A percentile compares a stretch with the other conserved stretches of the same genome.
These are phyloP conservation scores for Meiosimyza platycephala DNA, from an alignment of 2,888 invertebrate species.

Conservation along the genomic window DNA sequence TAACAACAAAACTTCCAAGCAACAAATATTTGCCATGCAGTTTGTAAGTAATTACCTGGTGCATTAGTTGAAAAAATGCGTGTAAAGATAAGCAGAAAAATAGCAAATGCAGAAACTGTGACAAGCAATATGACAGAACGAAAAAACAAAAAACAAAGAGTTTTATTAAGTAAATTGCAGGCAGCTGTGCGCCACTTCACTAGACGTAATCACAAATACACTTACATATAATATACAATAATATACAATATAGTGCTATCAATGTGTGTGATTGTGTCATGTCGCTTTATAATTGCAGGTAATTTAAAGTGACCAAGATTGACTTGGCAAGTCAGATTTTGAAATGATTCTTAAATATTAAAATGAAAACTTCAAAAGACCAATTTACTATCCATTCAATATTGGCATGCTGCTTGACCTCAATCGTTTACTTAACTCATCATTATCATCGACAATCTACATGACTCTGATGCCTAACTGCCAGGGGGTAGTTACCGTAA, in stretches of 20 bases:
- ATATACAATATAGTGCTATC: background rate
- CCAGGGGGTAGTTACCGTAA: background rate
- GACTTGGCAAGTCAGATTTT: slow-evolving; percentile 22
- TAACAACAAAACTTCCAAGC: background rate
- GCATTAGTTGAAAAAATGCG: slow-evolving; percentile 19
- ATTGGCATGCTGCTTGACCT: background rate
- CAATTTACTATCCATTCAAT: background rate
- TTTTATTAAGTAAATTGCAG: slow-evolving; percentile 2
- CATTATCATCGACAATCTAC: background rate
- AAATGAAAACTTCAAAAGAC: background rate
- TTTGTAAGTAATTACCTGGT: slow-evolving; percentile 8
- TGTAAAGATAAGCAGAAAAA: slow-evolving; percentile 7
- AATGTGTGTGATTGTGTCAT: background rate
- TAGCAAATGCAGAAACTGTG: background rate
- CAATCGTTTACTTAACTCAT: background rate
- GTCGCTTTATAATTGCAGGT: slow-evolving; percentile 8
- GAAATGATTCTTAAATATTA: slow-evolving; percentile 1
- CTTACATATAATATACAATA: too few species aligned
- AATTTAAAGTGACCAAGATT: slow-evolving; percentile 9
- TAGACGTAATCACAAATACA: background rate
- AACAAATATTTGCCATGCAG: background rate
- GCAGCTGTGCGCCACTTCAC: slow-evolving; percentile 16
- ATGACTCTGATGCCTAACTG: too few species aligned
- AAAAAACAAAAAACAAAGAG: background rate
- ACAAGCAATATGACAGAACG: background rate